Evolutionary conservation across 2,888 invertebrate genomes (phyloP).

Genomic region (Ochropleura plecta): DNA sequence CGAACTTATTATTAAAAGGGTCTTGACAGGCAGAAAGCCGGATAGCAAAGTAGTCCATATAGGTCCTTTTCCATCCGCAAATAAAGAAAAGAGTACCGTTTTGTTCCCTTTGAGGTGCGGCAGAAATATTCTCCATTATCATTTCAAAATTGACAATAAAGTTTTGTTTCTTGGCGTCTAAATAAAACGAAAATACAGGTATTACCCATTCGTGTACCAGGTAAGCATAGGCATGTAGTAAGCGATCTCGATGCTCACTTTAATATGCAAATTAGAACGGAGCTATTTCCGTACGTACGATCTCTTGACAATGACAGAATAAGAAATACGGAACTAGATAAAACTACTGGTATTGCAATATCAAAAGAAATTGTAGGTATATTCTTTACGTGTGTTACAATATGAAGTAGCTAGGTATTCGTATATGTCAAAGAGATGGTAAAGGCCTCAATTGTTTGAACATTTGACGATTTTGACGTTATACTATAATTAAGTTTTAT

Average conservation of each 20-base stretch:
- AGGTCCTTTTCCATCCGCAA: no score
- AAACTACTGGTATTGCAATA: slow-evolving; percentile 13
- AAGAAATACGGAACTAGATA: slow-evolving; percentile 38
- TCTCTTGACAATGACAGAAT: slow-evolving; percentile 46
- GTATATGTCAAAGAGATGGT: not conserved
- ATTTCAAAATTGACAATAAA: not conserved
- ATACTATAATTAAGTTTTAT: no score
- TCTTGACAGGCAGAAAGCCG: no score
- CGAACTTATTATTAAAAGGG: no score
- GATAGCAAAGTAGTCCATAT: no score
- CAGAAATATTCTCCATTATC: not conserved
- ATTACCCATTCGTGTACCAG: slow-evolving; percentile 27
- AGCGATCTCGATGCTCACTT: slow-evolving; percentile 23
- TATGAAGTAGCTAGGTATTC: not conserved
- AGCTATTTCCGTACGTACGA: slow-evolving; percentile 34
- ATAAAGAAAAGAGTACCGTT: not conserved
- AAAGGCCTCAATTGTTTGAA: not conserved
- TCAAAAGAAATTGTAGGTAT: not conserved
- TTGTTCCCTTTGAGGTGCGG: not conserved
- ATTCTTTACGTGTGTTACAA: not conserved
- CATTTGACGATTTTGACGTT: not conserved
- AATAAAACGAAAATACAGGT: not conserved
- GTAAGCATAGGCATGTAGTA: slow-evolving; percentile 17
- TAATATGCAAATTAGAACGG: slow-evolving; percentile 47
- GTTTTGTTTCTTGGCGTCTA: not conserved